Conservation (phyloP, 2,888 invertebrate species). For the Zaprionus lineosus region DNA sequence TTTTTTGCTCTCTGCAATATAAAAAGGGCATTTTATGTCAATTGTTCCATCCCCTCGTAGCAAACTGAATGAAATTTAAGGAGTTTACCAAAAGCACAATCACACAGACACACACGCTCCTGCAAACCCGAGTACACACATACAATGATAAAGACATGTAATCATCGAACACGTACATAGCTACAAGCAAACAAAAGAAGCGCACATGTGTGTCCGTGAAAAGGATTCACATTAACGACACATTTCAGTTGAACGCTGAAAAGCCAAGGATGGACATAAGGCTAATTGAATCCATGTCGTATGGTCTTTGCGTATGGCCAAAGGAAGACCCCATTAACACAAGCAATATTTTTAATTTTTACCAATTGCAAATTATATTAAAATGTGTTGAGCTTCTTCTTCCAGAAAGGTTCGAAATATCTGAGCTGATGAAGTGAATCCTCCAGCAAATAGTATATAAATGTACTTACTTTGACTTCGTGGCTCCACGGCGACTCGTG, state of each 20-base stretch:
- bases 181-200: conserved; percentile 29
- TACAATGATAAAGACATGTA: no score
- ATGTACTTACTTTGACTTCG: conserved; percentile 4
- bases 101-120: conserved; percentile 7
- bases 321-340: no score
- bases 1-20: conserved; percentile 19
- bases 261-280: conserved; percentile 10
- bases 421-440: no score
- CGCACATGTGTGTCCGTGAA: conserved; percentile 29
- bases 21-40: conserved; percentile 73
- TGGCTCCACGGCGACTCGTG: no score
- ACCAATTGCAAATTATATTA: no score
- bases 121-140: conserved; percentile 1
- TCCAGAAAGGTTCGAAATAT: no score
- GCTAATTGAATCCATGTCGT: conserved; percentile 6
- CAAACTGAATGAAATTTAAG: conserved; percentile 63
- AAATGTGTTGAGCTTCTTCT: no score
- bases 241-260: conserved; percentile 33
- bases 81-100: conserved; percentile 32
- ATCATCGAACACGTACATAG: conserved; percentile 14
- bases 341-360: no score
- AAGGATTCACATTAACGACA: conserved; percentile 54
- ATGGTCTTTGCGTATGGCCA: no score
- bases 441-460: no score
- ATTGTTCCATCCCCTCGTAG: conserved; percentile 52